Conservation (phyloP, 2,888 invertebrate species). For the Lampropteryx suffumata region DNA sequence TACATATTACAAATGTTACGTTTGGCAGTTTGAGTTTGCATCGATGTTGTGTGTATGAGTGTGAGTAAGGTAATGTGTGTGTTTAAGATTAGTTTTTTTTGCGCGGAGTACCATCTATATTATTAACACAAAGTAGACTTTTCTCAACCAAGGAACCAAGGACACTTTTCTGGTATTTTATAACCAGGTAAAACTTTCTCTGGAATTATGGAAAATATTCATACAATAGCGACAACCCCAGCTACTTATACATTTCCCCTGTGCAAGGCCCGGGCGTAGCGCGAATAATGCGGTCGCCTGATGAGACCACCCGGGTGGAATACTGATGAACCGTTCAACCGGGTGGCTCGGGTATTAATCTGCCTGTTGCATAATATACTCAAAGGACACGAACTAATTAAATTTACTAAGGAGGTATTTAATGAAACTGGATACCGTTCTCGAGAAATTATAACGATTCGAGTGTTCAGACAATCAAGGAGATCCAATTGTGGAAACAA, state of each 20-base stretch:
- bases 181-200: too few relatives aligned
- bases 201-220: too few relatives aligned
- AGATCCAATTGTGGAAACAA: neutral
- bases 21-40: too few relatives aligned
- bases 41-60: too few relatives aligned
- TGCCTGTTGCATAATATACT: conserved; percentile 49
- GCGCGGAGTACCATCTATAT: too few relatives aligned
- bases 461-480: neutral
- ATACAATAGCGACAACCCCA: too few relatives aligned
- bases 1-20: too few relatives aligned
- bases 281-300: conserved; percentile 50
- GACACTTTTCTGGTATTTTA: too few relatives aligned
- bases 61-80: too few relatives aligned
- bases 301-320: conserved; percentile 57
- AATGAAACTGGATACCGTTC: conserved; percentile 4
- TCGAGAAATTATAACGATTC: neutral
- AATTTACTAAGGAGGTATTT: conserved; percentile 17
- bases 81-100: too few relatives aligned
- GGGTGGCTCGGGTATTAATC: conserved; percentile 48
- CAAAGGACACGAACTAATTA: conserved; percentile 22
- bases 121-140: too few relatives aligned
- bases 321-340: conserved; percentile 60
- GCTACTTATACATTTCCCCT: neutral
- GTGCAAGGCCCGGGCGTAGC: conserved; percentile 36
- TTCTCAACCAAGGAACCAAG: too few relatives aligned